phyloP scores from a whole-genome alignment of 2,797 vertebrate species.

The Sebastes taczanowskii region DNA sequence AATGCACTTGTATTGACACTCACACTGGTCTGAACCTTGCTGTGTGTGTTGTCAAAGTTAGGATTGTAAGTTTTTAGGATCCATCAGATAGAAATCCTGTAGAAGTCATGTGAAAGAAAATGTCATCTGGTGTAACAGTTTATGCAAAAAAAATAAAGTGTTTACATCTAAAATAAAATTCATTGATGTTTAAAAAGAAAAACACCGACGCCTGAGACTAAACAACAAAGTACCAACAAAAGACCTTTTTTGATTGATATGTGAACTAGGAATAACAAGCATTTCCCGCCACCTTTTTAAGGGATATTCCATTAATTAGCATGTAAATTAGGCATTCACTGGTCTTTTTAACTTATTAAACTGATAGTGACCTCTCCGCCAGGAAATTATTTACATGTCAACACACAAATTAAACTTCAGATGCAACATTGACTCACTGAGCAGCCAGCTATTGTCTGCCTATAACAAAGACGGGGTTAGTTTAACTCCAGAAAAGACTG shows the following conservation, averaged over 20 bases:
- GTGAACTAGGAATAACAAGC: neutral
- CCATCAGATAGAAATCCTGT: neutral
- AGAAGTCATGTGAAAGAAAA: neutral
- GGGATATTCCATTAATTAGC: slow-evolving; percentile 10
- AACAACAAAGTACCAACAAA: neutral
- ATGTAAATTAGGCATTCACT: neutral
- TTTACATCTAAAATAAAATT: neutral
- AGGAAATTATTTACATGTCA: slow-evolving; percentile 57
- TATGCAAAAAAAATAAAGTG: no score
- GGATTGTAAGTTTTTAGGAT: neutral
- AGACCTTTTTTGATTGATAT: neutral
- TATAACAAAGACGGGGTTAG: slow-evolving; percentile 20
- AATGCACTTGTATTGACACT: neutral
- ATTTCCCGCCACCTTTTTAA: neutral
- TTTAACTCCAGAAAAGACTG: neutral
- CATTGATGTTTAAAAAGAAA: neutral
- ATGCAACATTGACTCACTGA: neutral
- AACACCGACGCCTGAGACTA: no score
- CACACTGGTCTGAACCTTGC: neutral
- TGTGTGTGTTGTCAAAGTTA: neutral
- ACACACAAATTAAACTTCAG: slow-evolving; percentile 37
- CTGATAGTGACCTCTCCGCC: slow-evolving; percentile 26
- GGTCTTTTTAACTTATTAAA: slow-evolving; percentile 37
- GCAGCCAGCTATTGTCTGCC: slow-evolving; percentile 22
- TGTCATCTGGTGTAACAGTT: neutral